Conservation (phyloP, 2,888 invertebrate genomes). For the Ochlodes sylvanus region DNA sequence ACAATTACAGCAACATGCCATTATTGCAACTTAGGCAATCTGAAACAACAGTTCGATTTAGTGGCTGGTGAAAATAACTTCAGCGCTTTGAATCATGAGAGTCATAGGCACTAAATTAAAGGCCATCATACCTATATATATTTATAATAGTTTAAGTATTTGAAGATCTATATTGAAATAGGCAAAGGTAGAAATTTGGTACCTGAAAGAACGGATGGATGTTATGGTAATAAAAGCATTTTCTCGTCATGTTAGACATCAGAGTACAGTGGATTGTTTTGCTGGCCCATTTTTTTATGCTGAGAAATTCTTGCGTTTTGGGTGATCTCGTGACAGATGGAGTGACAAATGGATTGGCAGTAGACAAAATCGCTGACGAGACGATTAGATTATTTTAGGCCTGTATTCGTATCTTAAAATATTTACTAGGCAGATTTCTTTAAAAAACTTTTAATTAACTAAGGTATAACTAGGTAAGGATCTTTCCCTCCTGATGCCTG, state of each 20-base stretch:
- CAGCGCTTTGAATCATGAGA: too few relatives aligned
- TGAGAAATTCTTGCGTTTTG: slow-evolving; percentile 33
- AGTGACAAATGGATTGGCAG: slow-evolving; percentile 41
- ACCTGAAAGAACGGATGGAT: slow-evolving; percentile 18
- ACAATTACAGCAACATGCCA: slow-evolving; percentile 72
- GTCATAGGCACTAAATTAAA: too few relatives aligned
- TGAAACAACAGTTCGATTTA: slow-evolving; percentile 4
- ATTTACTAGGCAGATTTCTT: too few relatives aligned
- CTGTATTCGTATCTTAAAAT: not conserved
- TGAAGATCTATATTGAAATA: not conserved
- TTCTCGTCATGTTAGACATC: slow-evolving; percentile 46
- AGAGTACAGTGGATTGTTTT: slow-evolving; percentile 18
- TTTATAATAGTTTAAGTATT: too few relatives aligned
- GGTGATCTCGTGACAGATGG: slow-evolving; percentile 45
- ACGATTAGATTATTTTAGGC: slow-evolving; percentile 9
- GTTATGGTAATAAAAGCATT: slow-evolving; percentile 45
- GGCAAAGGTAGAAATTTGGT: not conserved
- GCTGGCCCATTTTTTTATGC: slow-evolving; percentile 17
- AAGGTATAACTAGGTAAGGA: too few relatives aligned
- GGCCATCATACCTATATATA: too few relatives aligned
- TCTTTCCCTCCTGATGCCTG: too few relatives aligned
- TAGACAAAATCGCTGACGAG: not conserved
- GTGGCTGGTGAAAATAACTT: not conserved
- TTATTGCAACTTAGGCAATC: slow-evolving; percentile 41
- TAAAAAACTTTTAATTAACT: too few relatives aligned